Evolutionary conservation across 2,888 invertebrate species (phyloP).

Genomic region (Troides oblongomaculatus): DNA sequence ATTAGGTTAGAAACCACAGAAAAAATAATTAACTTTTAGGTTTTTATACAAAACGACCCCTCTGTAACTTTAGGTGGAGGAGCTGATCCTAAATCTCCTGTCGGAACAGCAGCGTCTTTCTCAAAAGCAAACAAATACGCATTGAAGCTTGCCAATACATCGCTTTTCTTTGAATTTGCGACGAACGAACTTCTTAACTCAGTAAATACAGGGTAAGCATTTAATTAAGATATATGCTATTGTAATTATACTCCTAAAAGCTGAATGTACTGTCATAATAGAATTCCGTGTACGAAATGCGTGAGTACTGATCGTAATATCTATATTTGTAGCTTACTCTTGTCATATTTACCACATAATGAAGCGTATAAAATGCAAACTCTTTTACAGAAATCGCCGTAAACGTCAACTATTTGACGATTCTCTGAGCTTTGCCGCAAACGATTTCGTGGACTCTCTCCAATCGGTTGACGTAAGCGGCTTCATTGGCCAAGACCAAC

Average conservation of each 20-base stretch:
- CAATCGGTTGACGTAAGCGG: slow-evolving; percentile 89
- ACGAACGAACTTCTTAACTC: slow-evolving; percentile 91
- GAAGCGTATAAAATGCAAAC: not conserved
- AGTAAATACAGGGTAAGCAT: slow-evolving; percentile 74
- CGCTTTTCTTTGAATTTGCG: slow-evolving; percentile 91
- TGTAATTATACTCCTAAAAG: not conserved
- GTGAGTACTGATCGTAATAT: too few relatives aligned
- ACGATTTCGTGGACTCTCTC: slow-evolving; percentile 87
- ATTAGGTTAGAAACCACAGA: not conserved
- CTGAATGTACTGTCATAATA: too few relatives aligned
- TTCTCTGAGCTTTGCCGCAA: slow-evolving; percentile 67
- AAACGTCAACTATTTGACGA: slow-evolving; percentile 88
- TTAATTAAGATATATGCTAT: not conserved
- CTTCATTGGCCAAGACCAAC: slow-evolving; percentile 82
- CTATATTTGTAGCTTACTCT: too few relatives aligned
- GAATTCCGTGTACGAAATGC: too few relatives aligned
- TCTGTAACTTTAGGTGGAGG: slow-evolving; percentile 81
- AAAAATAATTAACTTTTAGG: not conserved
- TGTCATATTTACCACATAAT: not conserved
- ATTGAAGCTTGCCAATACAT: slow-evolving; percentile 90
- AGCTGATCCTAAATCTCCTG: slow-evolving; percentile 91
- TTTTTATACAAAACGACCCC: not conserved
- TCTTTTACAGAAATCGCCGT: slow-evolving; percentile 73
- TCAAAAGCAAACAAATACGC: slow-evolving; percentile 94
- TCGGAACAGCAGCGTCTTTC: slow-evolving; percentile 93